Percentiles rank a stretch among this genome's conserved stretches.
Evolutionary conservation across 1,140 invertebrate genomes (phyloP).

Genomic region (Drosophila takahashii): DNA sequence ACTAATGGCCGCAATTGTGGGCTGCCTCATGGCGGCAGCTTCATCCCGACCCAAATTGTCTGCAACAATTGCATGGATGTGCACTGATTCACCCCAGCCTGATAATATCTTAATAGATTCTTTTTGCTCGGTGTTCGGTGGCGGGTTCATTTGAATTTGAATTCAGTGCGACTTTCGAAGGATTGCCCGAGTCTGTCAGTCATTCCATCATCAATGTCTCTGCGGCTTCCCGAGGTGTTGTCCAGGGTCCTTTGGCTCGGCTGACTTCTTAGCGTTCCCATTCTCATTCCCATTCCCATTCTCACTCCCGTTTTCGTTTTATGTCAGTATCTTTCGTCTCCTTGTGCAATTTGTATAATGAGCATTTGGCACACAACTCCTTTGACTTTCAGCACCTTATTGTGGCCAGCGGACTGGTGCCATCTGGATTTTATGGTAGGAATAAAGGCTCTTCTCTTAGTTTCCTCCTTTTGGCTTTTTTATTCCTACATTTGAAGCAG

Average conservation of each 20-base stretch:
- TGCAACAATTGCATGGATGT: slow-evolving; percentile 70
- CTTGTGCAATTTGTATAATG: slow-evolving; percentile 78
- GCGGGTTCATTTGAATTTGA: slow-evolving; percentile 72
- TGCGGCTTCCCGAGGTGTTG: slow-evolving; percentile 26
- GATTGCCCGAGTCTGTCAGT: slow-evolving; percentile 20
- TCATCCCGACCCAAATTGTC: slow-evolving; percentile 70
- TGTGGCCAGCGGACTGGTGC: slow-evolving; percentile 29
- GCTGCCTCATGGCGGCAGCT: slow-evolving; percentile 19
- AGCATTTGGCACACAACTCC: slow-evolving; percentile 62
- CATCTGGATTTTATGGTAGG: slow-evolving; percentile 24
- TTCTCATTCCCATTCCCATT: slow-evolving; percentile 8
- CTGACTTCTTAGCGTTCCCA: slow-evolving; percentile 38
- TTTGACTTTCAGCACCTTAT: slow-evolving; percentile 80
- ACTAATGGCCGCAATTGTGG: slow-evolving; percentile 81
- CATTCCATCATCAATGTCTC: slow-evolving; percentile 71
- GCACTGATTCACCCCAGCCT: slow-evolving; percentile 64
- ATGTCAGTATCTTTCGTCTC: slow-evolving; percentile 30
- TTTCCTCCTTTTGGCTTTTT: slow-evolving; percentile 19
- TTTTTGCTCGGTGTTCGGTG: slow-evolving; percentile 50
- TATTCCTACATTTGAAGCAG: slow-evolving; percentile 14
- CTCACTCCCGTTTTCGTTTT: slow-evolving; percentile 3
- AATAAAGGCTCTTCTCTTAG: neutral
- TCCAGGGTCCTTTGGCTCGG: slow-evolving; percentile 27
- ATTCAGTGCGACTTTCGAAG: slow-evolving; percentile 44
- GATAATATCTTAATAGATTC: slow-evolving; percentile 82